A percentile compares a stretch with the other conserved stretches of the same genome.
Evolutionary conservation across 2,888 invertebrate genomes (phyloP).

Genomic region (Apamea monoglypha): DNA sequence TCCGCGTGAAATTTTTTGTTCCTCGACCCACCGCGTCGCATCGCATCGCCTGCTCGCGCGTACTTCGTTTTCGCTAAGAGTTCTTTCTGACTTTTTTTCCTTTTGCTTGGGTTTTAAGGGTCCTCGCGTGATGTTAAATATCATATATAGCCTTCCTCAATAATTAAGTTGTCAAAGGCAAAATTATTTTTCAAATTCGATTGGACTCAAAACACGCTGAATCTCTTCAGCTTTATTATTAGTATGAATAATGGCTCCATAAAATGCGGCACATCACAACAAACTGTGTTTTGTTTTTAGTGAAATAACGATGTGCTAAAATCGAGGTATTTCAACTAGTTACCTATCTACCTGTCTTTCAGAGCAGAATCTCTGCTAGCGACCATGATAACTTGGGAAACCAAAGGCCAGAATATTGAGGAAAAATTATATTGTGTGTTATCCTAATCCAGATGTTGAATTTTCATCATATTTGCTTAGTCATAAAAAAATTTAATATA

Average conservation of each 20-base stretch:
- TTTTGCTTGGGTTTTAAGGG: no score
- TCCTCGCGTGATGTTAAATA: not conserved
- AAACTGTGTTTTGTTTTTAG: not conserved
- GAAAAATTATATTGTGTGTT: not conserved
- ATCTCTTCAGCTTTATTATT: not conserved
- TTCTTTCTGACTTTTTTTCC: no score
- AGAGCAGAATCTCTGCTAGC: not conserved
- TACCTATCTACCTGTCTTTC: not conserved
- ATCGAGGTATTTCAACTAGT: not conserved
- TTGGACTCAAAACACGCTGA: no score
- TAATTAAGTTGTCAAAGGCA: not conserved
- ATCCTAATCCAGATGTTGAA: not conserved
- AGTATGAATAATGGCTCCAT: not conserved
- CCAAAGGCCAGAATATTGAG: not conserved
- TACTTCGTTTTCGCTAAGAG: no score
- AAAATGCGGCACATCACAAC: not conserved
- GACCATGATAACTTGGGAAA: not conserved
- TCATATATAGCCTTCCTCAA: not conserved
- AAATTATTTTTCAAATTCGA: not conserved
- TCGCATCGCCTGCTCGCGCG: no score
- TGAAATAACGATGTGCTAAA: not conserved
- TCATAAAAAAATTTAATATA: not conserved
- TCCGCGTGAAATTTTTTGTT: not conserved
- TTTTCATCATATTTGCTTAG: not conserved
- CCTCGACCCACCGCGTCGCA: not conserved